Percentiles rank a stretch among this genome's conserved stretches.
phyloP scores from a whole-genome alignment of 2,888 invertebrate species.

The Oasisia sp. region DNA sequence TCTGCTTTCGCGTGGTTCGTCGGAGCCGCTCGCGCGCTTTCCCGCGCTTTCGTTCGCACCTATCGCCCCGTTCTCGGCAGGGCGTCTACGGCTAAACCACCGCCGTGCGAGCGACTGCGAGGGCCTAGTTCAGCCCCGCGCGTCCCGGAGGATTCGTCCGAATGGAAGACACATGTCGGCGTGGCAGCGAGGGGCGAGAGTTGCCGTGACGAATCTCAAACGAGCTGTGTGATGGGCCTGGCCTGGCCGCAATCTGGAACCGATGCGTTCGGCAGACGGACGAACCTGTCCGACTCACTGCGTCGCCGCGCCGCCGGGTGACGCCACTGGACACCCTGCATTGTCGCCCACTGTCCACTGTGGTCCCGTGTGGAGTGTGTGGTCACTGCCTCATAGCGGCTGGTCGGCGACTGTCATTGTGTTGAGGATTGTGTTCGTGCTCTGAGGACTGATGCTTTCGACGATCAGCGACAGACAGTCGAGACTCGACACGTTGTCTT shows the following conservation, averaged over 20 bases:
- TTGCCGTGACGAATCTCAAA: conserved; percentile 10
- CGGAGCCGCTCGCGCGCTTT: too few species aligned
- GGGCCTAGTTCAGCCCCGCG: not conserved
- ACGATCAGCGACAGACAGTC: conserved; percentile 78
- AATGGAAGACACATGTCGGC: not conserved
- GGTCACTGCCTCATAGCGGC: not conserved
- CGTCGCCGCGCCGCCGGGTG: not conserved
- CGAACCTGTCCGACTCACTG: not conserved
- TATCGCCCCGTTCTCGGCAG: too few species aligned
- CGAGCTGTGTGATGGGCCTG: not conserved
- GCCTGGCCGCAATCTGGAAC: not conserved
- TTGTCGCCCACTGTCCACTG: not conserved
- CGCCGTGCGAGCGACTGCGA: not conserved
- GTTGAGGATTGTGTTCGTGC: conserved; percentile 14
- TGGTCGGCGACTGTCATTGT: conserved; percentile 11
- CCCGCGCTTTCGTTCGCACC: too few species aligned
- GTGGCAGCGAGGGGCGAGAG: not conserved
- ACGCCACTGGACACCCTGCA: not conserved
- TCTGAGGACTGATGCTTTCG: conserved; percentile 70
- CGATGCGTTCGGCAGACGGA: not conserved
- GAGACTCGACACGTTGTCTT: conserved; percentile 70
- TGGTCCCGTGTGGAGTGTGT: not conserved
- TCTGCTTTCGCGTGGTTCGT: not conserved
- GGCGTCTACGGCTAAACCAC: not conserved
- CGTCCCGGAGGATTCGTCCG: not conserved